These are phyloP conservation scores for Ophioderma brevispina DNA, from an alignment of 35 echinoderm and acorn worm species.

Conservation along the genomic window DNA sequence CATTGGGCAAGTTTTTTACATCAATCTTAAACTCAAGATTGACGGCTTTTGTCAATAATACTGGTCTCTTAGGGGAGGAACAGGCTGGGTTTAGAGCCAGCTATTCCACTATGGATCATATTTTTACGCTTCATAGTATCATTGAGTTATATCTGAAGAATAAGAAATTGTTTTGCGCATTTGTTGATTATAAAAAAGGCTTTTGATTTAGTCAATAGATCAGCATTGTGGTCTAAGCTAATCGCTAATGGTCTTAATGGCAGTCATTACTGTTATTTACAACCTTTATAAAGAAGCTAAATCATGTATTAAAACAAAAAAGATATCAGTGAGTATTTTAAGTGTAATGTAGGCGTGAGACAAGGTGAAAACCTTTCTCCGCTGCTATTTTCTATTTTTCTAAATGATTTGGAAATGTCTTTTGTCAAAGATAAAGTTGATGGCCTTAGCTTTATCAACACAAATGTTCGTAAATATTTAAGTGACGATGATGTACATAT, in stretches of 20 bases:
- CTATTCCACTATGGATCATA: slow-evolving; percentile 50
- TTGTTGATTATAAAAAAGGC: slow-evolving; percentile 72
- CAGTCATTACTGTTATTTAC: slow-evolving; percentile 61
- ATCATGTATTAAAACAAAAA: slow-evolving; percentile 52
- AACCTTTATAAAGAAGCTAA: slow-evolving; percentile 50
- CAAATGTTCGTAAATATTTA: slow-evolving; percentile 5
- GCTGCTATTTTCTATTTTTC: slow-evolving; percentile 48
- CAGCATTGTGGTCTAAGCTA: slow-evolving; percentile 52
- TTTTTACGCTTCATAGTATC: slow-evolving; percentile 16
- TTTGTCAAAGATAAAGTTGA: slow-evolving; percentile 14
- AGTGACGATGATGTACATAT: slow-evolving; percentile 49
- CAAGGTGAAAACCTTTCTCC: slow-evolving; percentile 69
- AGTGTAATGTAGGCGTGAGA: slow-evolving; percentile 62
- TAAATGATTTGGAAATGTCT: slow-evolving; percentile 53
- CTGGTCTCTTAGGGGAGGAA: slow-evolving; percentile 29
- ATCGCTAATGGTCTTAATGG: slow-evolving; percentile 52
- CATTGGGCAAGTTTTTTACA: slow-evolving; percentile 26
- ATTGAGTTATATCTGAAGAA: slow-evolving; percentile 50
- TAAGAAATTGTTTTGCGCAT: slow-evolving; percentile 52
- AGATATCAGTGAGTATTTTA: slow-evolving; percentile 27
- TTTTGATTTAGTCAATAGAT: slow-evolving; percentile 55
- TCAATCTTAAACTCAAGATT: slow-evolving; percentile 33
- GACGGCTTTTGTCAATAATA: slow-evolving; percentile 5
- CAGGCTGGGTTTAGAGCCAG: slow-evolving; percentile 46
- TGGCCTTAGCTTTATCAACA: neutral